phyloP scores from a whole-genome alignment of 1,140 invertebrate species.

The Stegodyphus mimosarum region DNA sequence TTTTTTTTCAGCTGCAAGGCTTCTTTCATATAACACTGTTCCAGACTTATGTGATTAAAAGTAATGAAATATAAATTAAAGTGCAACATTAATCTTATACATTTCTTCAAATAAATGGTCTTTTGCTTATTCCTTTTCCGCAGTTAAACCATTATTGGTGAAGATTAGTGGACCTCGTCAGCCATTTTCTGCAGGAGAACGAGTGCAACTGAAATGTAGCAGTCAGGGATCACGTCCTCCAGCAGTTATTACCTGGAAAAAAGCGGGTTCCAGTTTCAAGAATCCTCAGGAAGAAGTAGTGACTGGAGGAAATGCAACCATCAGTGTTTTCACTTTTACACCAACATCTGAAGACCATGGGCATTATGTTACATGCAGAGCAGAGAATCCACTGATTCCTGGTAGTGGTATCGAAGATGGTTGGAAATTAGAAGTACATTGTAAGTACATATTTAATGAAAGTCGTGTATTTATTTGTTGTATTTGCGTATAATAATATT shows the following conservation, averaged over 20 bases:
- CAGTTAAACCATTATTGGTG: conserved; percentile 86
- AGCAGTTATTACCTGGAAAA: conserved; percentile 64
- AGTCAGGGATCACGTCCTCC: conserved; percentile 63
- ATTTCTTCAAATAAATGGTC: no score
- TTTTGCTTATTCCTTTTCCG: conserved; percentile 64
- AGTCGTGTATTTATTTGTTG: no score
- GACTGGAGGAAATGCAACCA: conserved; percentile 62
- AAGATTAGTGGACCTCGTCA: conserved; percentile 71
- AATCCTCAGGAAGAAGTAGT: conserved; percentile 50
- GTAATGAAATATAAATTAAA: no score
- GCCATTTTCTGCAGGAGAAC: conserved; percentile 36
- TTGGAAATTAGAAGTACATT: conserved; percentile 60
- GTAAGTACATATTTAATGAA: conserved; percentile 52
- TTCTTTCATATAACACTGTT: no score
- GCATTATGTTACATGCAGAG: conserved; percentile 82
- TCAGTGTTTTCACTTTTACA: conserved; percentile 64
- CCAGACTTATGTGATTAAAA: no score
- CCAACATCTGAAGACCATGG: conserved; percentile 83
- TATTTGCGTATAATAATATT: no score
- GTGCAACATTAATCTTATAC: no score
- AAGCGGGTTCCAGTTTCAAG: conserved; percentile 44
- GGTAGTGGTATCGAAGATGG: conserved; percentile 60
- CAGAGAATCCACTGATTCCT: conserved; percentile 77
- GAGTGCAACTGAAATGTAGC: conserved; percentile 61
- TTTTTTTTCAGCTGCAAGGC: no score